These are phyloP conservation scores for Scaeva pyrastri DNA, from an alignment of 2,888 invertebrate species.

Conservation along the genomic window DNA sequence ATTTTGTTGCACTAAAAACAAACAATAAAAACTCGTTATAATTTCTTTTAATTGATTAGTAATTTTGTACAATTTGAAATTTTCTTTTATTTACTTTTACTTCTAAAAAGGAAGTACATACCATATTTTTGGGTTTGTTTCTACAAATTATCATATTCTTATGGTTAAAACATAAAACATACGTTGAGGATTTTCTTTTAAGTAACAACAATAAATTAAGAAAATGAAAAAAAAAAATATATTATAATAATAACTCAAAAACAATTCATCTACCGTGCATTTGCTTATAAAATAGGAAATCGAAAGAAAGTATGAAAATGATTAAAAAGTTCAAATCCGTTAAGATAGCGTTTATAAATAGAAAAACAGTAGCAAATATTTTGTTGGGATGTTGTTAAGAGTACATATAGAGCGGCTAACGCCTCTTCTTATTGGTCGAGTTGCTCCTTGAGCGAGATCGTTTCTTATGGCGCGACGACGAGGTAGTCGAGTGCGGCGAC, in stretches of 20 bases:
- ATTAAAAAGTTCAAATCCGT: constrained; percentile 63
- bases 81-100: constrained; percentile 56
- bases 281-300: constrained; percentile 23
- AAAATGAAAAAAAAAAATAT: constrained; percentile 40
- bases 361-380: constrained; percentile 9
- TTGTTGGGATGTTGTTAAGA: not conserved
- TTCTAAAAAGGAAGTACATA: constrained; percentile 73
- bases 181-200: constrained; percentile 54
- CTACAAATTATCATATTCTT: constrained; percentile 61
- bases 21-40: no score
- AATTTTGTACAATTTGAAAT: constrained; percentile 36
- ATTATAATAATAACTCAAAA: constrained; percentile 27
- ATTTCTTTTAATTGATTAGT: no score
- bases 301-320: constrained; percentile 33
- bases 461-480: constrained; percentile 64
- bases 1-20: no score
- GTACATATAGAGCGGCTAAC: constrained; percentile 51
- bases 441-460: constrained; percentile 70
- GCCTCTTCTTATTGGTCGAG: constrained; percentile 65
- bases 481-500: constrained; percentile 76
- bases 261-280: constrained; percentile 71
- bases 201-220: constrained; percentile 73
- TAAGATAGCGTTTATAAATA: constrained; percentile 27
- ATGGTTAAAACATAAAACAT: constrained; percentile 66
- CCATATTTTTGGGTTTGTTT: constrained; percentile 44